Conservation (phyloP, 2,888 invertebrate genomes). For the Macropis europaea region DNA sequence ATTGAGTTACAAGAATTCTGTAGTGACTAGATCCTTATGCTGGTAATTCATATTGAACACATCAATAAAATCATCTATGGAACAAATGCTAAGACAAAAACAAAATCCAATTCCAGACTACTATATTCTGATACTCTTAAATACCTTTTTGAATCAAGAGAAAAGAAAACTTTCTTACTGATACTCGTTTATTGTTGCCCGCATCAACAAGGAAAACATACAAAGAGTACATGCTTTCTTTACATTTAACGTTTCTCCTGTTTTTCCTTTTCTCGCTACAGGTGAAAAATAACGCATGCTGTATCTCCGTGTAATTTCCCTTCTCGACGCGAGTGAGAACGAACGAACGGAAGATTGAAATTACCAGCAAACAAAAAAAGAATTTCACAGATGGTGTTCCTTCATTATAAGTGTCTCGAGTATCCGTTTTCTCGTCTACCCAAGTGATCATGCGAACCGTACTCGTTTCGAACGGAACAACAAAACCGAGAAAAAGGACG, state of each 20-base stretch:
- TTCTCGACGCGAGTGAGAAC: constrained; percentile 9
- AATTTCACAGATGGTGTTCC: constrained; percentile 30
- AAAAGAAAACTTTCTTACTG: constrained; percentile 4
- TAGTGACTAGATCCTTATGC: constrained; percentile 70
- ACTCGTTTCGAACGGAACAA: too few species aligned
- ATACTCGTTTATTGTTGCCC: constrained; percentile 14
- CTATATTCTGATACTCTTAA: not conserved
- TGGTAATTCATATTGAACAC: constrained; percentile 54
- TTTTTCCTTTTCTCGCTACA: not conserved
- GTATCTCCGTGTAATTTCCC: constrained; percentile 4
- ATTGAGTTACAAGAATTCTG: constrained; percentile 57
- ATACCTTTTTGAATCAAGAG: not conserved
- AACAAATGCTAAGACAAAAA: constrained; percentile 3
- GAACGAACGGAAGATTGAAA: constrained; percentile 17
- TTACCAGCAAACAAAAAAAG: constrained; percentile 45
- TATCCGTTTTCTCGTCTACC: constrained; percentile 36
- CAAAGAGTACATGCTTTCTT: not conserved
- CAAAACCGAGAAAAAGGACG: constrained; percentile 5
- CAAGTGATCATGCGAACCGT: constrained; percentile 38
- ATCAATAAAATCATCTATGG: constrained; percentile 2
- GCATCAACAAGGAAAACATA: constrained; percentile 15
- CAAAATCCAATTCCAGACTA: not conserved
- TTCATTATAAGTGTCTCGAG: constrained; percentile 27
- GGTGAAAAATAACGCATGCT: constrained; percentile 33
- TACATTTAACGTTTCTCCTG: not conserved